These are phyloP conservation scores for Drosophila azteca DNA, from an alignment of 1,140 invertebrate species.

Conservation along the genomic window DNA sequence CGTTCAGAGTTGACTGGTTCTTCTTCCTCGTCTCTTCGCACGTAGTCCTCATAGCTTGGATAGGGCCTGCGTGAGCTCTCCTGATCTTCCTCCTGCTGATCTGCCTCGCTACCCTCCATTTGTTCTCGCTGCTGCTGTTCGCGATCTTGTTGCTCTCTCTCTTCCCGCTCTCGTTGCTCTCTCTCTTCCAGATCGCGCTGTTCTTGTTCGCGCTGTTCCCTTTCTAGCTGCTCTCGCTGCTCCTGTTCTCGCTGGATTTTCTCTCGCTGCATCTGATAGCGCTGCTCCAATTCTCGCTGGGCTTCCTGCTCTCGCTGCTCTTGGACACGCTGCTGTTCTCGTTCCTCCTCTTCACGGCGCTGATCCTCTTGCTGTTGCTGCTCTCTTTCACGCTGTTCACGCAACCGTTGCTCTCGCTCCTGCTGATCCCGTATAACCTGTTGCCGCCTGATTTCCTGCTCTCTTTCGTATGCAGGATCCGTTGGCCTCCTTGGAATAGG, in stretches of 20 bases:
- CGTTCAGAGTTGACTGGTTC: background rate
- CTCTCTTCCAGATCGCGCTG: background rate
- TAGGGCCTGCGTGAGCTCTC: slow-evolving; percentile 2
- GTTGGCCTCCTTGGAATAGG: slow-evolving; percentile 1
- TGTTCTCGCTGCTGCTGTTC: slow-evolving; percentile 36
- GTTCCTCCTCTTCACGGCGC: slow-evolving; percentile 12
- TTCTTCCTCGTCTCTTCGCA: slow-evolving; percentile 3
- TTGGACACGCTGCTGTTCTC: slow-evolving; percentile 6
- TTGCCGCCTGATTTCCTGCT: slow-evolving; percentile 15
- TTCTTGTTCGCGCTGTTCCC: slow-evolving; percentile 1
- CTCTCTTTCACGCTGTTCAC: background rate
- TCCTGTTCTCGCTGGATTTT: slow-evolving; percentile 11
- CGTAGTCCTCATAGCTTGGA: slow-evolving; percentile 13
- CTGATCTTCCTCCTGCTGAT: slow-evolving; percentile 4
- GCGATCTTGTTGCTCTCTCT: slow-evolving; percentile 22
- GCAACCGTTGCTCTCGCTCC: background rate
- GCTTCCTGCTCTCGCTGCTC: slow-evolving; percentile 20
- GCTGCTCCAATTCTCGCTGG: background rate
- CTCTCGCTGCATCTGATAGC: too few species aligned
- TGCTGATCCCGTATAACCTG: slow-evolving; percentile 24
- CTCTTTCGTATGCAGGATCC: slow-evolving; percentile 12
- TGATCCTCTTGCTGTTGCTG: slow-evolving; percentile 10
- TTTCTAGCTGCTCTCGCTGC: slow-evolving; percentile 1
- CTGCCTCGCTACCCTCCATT: background rate
- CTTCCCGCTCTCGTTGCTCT: slow-evolving; percentile 23